Conservation (phyloP, 1,140 invertebrate genomes). For the Andrena cerasifolii region DNA sequence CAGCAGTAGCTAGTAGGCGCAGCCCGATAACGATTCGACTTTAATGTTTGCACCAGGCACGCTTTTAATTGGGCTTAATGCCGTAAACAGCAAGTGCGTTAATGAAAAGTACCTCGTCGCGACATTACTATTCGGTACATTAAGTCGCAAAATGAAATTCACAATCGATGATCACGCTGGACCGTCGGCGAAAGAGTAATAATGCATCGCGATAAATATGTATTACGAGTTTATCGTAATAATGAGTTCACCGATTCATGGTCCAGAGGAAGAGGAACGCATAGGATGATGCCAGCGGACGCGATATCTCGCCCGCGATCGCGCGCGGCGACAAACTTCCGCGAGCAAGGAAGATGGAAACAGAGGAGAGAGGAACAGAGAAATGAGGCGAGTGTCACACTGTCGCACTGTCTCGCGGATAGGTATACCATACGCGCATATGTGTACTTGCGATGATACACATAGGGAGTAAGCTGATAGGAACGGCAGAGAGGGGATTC, state of each 20-base stretch:
- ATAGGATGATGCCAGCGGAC: slow-evolving; percentile 31
- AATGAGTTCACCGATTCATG: slow-evolving; percentile 78
- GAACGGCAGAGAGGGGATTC: not conserved
- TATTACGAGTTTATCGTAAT: slow-evolving; percentile 78
- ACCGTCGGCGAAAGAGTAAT: slow-evolving; percentile 75
- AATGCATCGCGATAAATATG: slow-evolving; percentile 76
- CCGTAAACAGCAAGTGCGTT: slow-evolving; percentile 73
- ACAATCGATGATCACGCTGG: slow-evolving; percentile 76
- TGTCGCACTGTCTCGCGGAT: too few species aligned
- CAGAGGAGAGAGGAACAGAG: too few species aligned
- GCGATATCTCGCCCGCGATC: slow-evolving; percentile 21
- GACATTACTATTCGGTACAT: slow-evolving; percentile 81
- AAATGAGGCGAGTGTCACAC: too few species aligned
- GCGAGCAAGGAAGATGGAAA: not conserved
- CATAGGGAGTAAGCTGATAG: not conserved
- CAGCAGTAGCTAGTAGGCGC: slow-evolving; percentile 24
- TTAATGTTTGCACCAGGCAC: slow-evolving; percentile 70
- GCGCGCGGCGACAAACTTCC: not conserved
- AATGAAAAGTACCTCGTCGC: slow-evolving; percentile 78
- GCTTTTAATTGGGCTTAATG: slow-evolving; percentile 80
- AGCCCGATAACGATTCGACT: slow-evolving; percentile 73
- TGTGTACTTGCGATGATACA: too few species aligned
- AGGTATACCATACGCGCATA: too few species aligned
- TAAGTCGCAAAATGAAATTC: slow-evolving; percentile 80
- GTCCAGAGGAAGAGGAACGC: slow-evolving; percentile 28